These are phyloP conservation scores for Wasmannia auropunctata DNA, from an alignment of 1,140 invertebrate genomes.

Conservation along the genomic window DNA sequence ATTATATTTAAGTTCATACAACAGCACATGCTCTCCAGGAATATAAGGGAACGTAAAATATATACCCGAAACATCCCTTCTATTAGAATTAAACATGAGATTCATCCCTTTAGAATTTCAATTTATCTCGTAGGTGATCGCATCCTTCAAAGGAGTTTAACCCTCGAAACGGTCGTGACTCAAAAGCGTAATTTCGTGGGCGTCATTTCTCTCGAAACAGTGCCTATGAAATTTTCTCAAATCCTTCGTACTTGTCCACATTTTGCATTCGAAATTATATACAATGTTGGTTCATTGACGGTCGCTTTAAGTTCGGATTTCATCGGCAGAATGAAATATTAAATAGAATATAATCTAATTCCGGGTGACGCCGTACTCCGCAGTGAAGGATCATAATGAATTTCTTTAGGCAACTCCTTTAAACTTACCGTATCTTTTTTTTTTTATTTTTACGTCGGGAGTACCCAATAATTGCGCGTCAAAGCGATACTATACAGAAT, in stretches of 20 bases:
- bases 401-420: slow-evolving; percentile 21
- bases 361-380: not conserved
- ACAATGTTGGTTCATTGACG: not conserved
- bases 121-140: not conserved
- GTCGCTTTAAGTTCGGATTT: not conserved
- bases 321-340: not conserved
- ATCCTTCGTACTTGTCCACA: not conserved
- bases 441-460: not conserved
- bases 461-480: slow-evolving; percentile 14
- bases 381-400: not conserved
- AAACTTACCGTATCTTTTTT: not conserved
- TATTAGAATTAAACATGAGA: slow-evolving; percentile 26
- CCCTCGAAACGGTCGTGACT: not conserved
- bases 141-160: not conserved
- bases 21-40: not conserved
- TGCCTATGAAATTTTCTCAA: not conserved
- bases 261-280: not conserved
- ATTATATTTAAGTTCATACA: slow-evolving; percentile 34
- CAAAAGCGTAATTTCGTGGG: not conserved
- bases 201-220: not conserved
- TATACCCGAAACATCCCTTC: not conserved
- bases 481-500: slow-evolving; percentile 29
- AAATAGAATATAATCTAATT: not conserved
- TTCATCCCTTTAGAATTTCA: not conserved
- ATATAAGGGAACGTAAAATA: slow-evolving; percentile 17